Evolutionary conservation across 2,113 vertebrate species (phyloP).

Genomic region (Salvator merianae): DNA sequence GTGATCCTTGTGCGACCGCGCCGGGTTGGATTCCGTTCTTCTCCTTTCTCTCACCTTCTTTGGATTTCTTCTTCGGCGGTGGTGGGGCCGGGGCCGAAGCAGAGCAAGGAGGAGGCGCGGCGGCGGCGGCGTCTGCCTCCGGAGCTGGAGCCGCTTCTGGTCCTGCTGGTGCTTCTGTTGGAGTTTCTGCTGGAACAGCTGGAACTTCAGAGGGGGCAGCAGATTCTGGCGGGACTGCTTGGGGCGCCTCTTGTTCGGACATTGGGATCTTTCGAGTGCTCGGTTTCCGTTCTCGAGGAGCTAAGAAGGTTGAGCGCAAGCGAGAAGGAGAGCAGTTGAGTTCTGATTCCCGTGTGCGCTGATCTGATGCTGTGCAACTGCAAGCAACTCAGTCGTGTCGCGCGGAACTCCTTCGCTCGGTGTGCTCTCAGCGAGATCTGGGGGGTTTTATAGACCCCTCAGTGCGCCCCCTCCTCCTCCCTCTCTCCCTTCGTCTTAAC

Average conservation of each 20-base stretch:
- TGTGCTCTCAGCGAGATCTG: conserved; percentile 49
- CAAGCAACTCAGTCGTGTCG: neutral
- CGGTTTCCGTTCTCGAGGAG: conserved; percentile 42
- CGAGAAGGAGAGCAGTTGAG: accelerated
- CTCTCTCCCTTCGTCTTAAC: conserved; percentile 61
- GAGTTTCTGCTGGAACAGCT: neutral
- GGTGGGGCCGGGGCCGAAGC: neutral
- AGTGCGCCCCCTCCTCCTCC: conserved; percentile 56
- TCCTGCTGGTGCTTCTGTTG: neutral
- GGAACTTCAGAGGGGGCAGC: accelerated
- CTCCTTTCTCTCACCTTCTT: conserved; percentile 48
- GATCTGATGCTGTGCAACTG: accelerated
- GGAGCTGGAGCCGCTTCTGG: conserved; percentile 15
- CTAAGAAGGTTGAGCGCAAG: conserved; percentile 38
- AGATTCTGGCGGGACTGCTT: accelerated
- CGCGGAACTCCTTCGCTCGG: neutral
- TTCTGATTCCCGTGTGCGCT: conserved; percentile 11
- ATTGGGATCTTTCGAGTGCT: conserved; percentile 44
- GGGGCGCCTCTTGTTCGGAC: conserved; percentile 18
- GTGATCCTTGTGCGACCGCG: neutral
- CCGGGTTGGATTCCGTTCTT: too few species aligned
- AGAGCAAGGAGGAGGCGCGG: accelerated
- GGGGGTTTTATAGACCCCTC: conserved; percentile 59
- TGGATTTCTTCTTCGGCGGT: conserved; percentile 55
- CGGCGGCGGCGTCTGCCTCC: accelerated